Evolutionary conservation across 2,113 vertebrate species (phyloP), one percentile per base, ranked within the genome.

Genomic region (Tetraodon nigroviridis): DNA sequence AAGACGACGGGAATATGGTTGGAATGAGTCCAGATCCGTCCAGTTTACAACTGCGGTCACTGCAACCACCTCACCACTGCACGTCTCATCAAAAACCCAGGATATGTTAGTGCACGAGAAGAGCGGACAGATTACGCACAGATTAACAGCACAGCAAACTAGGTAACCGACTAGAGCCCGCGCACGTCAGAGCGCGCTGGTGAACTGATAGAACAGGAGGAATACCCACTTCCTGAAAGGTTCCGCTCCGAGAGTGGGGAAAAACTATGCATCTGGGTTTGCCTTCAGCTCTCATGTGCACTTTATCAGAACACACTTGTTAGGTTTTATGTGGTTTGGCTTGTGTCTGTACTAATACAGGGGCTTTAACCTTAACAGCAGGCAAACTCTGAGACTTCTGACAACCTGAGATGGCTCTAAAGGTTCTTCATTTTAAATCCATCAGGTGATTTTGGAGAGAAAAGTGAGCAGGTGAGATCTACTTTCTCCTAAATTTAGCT

Each of bases 31-130:
- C 32, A 37, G 32, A 12, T 37, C 32, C 32, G 12, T 37, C 20
- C n/a, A 53, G 37, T 56, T 65, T n/a, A 49, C 48, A 17, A 17
- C 27, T 24, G 18, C 37, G 18, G 47, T 18, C 21, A 58, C 37
- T 1, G 24, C 50, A 42, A 52, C n/a, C 3, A 15, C 58, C 50
- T 27, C 42, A 46, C 18, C 51, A 49, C 54, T 14, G 64, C 61
- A 62, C 42, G 48, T 17, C 61, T 20, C 10, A 53, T 50, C 48
- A 64, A 37, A 60, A 49, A 49, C 15, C 40, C 37, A 44, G 52
- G 12, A 54, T 55, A 74, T 75, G 49, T 71, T 58, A 46, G 16
- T 17, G 44, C 14, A 45, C 44, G 44, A 16, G n/a, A 17, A 46
- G n/a, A 46, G n/a, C 5, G 17, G 6, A 46, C 14, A 46, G 0